Evolutionary conservation across 2,113 vertebrate genomes (phyloP).

Genomic region (Hylia prasina): DNA sequence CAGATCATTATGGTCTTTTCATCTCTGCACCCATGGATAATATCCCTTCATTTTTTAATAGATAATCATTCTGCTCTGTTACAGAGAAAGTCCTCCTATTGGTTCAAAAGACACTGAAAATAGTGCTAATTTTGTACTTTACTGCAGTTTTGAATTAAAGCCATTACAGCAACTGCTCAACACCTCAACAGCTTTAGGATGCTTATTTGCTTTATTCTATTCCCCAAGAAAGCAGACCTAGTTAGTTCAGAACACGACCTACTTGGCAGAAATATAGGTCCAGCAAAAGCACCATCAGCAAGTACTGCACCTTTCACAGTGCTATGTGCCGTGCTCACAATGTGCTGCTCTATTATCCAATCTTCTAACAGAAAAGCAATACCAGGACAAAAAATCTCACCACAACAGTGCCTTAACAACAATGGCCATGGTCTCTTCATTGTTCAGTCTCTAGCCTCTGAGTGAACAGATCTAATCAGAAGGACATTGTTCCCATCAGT

Average conservation of each 20-base stretch:
- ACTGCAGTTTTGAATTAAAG: not conserved
- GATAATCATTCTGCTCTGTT: not conserved
- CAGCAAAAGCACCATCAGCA: not conserved
- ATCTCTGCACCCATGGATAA: not conserved
- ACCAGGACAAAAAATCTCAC: not conserved
- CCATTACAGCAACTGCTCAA: not conserved
- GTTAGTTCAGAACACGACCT: not conserved
- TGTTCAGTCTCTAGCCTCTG: not conserved
- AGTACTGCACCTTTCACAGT: not conserved
- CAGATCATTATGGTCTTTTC: not conserved
- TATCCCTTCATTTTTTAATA: not conserved
- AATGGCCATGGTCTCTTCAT: accelerated
- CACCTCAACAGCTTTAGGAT: not conserved
- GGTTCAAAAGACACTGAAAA: not conserved
- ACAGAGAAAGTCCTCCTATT: not conserved
- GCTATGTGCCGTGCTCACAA: not conserved
- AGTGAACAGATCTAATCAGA: not conserved
- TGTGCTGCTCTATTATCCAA: not conserved
- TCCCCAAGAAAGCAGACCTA: not conserved
- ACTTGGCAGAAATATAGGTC: not conserved
- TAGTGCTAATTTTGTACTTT: not conserved
- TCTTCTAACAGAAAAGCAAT: not conserved
- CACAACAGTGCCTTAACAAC: not conserved
- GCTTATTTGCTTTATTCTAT: not conserved
- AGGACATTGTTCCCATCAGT: not conserved